phyloP scores from a whole-genome alignment of 2,888 invertebrate species.

The Cerceris ruficornis region DNA sequence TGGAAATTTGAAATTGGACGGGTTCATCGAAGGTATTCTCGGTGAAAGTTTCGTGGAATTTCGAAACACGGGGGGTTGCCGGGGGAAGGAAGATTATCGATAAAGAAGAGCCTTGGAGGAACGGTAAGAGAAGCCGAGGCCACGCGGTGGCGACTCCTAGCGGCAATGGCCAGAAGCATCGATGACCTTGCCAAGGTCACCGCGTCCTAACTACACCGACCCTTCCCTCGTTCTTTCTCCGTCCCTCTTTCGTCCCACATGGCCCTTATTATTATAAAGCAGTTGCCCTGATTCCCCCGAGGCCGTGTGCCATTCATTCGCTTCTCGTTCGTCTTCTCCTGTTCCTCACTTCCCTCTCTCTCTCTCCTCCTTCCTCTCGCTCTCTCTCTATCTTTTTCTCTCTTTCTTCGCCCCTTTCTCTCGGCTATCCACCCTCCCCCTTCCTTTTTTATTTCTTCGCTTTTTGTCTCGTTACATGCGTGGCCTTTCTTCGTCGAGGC shows the following conservation, averaged over 20 bases:
- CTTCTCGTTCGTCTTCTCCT: slow-evolving; percentile 60
- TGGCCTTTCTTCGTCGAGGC: slow-evolving; percentile 51
- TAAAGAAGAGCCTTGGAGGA: slow-evolving; percentile 64
- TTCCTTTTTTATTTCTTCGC: slow-evolving; percentile 45
- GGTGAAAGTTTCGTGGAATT: too few species aligned
- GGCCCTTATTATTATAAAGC: slow-evolving; percentile 75
- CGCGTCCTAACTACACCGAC: slow-evolving; percentile 72
- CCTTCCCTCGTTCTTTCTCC: slow-evolving; percentile 59
- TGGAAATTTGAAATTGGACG: background rate
- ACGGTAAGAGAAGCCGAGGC: slow-evolving; percentile 45
- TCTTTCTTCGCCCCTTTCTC: slow-evolving; percentile 35
- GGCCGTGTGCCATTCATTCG: slow-evolving; percentile 72
- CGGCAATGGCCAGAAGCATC: slow-evolving; percentile 77
- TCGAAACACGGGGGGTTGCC: too few species aligned
- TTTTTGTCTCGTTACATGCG: slow-evolving; percentile 64
- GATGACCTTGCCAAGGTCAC: slow-evolving; percentile 81
- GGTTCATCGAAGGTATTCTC: too few species aligned
- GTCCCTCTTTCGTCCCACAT: slow-evolving; percentile 50
- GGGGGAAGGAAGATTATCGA: slow-evolving; percentile 59
- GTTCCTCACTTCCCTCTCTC: slow-evolving; percentile 19
- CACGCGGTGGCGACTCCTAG: slow-evolving; percentile 73
- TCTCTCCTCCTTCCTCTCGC: slow-evolving; percentile 13
- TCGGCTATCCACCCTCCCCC: slow-evolving; percentile 24
- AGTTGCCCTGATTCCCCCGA: slow-evolving; percentile 71
- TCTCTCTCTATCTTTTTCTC: slow-evolving; percentile 42